Evolutionary conservation across 2,888 invertebrate genomes (phyloP).

Genomic region (Nematopogon swammerdamellus): DNA sequence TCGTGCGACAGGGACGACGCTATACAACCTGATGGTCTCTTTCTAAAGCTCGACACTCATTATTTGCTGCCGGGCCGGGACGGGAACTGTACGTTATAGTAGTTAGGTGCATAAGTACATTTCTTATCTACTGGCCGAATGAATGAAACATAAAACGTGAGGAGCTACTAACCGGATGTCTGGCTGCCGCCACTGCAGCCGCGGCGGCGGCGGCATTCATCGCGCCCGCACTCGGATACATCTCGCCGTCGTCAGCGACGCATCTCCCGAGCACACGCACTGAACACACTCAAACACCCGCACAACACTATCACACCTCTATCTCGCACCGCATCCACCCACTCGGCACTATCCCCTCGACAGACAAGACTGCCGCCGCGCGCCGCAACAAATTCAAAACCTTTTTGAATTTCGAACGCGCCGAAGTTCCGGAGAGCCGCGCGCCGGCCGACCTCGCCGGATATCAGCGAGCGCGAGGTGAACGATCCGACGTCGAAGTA

Average conservation of each 20-base stretch:
- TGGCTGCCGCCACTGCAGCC: conserved; percentile 79
- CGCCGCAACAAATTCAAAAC: conserved; percentile 19
- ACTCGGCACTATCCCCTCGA: conserved; percentile 33
- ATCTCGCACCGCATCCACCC: conserved; percentile 19
- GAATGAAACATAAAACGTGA: no score
- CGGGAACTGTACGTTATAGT: no score
- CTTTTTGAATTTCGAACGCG: not conserved
- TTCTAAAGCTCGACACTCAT: no score
- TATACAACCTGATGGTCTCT: no score
- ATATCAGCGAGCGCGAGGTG: not conserved
- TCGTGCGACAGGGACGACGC: no score
- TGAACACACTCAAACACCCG: conserved; percentile 42
- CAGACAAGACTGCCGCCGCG: no score
- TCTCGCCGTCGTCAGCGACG: conserved; percentile 55
- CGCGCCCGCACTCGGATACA: conserved; percentile 81
- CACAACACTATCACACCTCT: not conserved
- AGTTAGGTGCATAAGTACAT: no score
- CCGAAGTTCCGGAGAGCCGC: no score
- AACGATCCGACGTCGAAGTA: not conserved
- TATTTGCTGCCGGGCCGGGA: no score
- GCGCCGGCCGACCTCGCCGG: no score
- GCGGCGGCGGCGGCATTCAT: conserved; percentile 85
- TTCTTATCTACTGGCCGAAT: no score
- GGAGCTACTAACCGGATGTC: conserved; percentile 73
- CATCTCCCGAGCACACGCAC: conserved; percentile 15